Base-by-base conservation (phyloP, 2,113 vertebrate species). In the Myxocyprinus asiaticus region DNA sequence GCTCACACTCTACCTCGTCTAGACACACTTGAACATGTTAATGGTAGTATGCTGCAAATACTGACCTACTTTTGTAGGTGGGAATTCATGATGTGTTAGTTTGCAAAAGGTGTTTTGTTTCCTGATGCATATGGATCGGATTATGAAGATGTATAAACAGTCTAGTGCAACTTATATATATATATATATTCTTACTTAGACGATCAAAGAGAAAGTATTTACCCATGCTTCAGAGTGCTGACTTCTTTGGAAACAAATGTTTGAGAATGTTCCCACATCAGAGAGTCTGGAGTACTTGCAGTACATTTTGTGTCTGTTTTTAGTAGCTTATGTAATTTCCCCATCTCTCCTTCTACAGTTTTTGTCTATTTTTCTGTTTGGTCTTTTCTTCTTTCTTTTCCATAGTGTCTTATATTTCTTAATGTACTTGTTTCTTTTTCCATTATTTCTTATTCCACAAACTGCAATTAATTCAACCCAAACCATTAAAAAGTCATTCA, bases 1-100 rank as follows among this genome's bases (percentile, higher is more conserved):
- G 66, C 70, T 45, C 43, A 48, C 63, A 73, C 11, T 33, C 12
- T n/a, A 58, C 51, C 4, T 3, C 15, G 9, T 74, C 56, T 67
- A 22, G 78, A 43, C 67, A 33, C 58, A 70, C 69, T 48, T 58
- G 7, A 12, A 67, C 61, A 15, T 48, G 45, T 61, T 68, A 61
- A 68, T n/a, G 44, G 2, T 56, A 17, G 76, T 8, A 6, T 22
- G 76, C 7, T 69, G 67, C 50, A 53, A 14, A 15, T 22, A n/a
- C 14, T 77, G 63, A 67, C 63, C 75, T 77, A 77, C 63, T 66
- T 77, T 50, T 6, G 51, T 47, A 64, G 58, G 9, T 55, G 65
- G 45, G 79, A 81, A 69, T 43, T 68, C 14, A 42, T 17, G 64
- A 63, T 56, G 72, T 66, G 75, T 56, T 9, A 48, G 65, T 17